A percentile compares a stretch with the other conserved stretches of the same genome.
These are phyloP conservation scores for Muraenolepis orangiensis DNA, from an alignment of 2,797 vertebrate species.

Conservation along the genomic window DNA sequence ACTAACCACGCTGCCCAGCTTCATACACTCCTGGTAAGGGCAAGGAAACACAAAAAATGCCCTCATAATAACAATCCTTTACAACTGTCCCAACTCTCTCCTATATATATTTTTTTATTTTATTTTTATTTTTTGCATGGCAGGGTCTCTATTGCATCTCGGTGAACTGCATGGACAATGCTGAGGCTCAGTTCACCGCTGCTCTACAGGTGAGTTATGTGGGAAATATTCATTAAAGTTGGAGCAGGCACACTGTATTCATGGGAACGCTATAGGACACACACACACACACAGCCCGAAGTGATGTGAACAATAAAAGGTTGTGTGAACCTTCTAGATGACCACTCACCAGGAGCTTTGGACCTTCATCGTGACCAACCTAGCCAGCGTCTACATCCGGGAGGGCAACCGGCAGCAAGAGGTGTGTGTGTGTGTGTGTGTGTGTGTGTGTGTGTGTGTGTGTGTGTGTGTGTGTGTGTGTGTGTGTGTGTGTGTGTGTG, in stretches of 20 bases:
- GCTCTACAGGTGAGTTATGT: slow-evolving; percentile 86
- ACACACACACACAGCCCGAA: too few species aligned
- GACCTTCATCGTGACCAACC: slow-evolving; percentile 97
- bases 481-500: background rate
- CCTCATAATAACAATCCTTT: too few species aligned
- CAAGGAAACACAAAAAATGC: background rate
- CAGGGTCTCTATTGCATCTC: slow-evolving; percentile 98
- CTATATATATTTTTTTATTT: too few species aligned
- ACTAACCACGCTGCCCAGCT: slow-evolving; percentile 97
- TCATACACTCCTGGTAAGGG: slow-evolving; percentile 91
- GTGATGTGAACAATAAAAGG: background rate
- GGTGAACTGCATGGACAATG: slow-evolving; percentile 99
- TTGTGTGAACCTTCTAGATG: slow-evolving; percentile 72
- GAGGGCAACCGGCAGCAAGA: slow-evolving; percentile 97
- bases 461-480: too few species aligned
- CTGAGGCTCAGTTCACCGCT: slow-evolving; percentile 96
- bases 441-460: background rate
- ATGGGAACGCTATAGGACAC: background rate
- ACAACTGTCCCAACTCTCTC: background rate
- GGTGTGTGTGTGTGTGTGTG: slow-evolving; percentile 66
- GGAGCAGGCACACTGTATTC: background rate
- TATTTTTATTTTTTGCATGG: background rate
- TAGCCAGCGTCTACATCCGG: slow-evolving; percentile 97
- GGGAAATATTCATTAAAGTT: background rate
- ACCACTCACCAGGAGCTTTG: slow-evolving; percentile 97